Percentiles rank a stretch among this genome's conserved stretches.
These are phyloP conservation scores for Hypolimnas misippus DNA, from an alignment of 2,888 invertebrate genomes.

Conservation along the genomic window DNA sequence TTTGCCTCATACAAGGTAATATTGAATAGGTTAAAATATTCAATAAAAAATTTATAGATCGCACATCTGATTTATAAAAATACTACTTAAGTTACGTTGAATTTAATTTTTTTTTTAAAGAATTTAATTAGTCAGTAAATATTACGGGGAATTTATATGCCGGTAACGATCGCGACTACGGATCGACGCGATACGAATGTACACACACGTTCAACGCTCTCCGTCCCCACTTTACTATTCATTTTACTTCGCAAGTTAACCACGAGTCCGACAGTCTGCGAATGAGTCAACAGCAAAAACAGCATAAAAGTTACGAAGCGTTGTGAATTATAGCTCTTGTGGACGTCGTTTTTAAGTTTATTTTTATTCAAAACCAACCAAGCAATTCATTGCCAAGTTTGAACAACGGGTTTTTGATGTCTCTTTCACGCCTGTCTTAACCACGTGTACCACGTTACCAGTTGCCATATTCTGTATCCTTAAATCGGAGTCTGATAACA, in stretches of 20 bases:
- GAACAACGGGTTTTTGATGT: constrained; percentile 71
- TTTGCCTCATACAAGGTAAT: constrained; percentile 38
- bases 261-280: constrained; percentile 61
- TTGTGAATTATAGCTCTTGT: constrained; percentile 44
- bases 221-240: constrained; percentile 71
- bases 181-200: constrained; percentile 48
- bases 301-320: constrained; percentile 48
- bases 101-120: neutral
- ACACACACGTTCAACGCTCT: constrained; percentile 58
- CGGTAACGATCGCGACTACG: constrained; percentile 58
- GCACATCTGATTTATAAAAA: neutral
- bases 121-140: constrained; percentile 13
- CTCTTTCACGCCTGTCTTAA: constrained; percentile 59
- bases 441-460: constrained; percentile 71
- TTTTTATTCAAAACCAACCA: constrained; percentile 41
- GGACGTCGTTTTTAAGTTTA: constrained; percentile 40
- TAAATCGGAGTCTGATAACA: constrained; percentile 47
- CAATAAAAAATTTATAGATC: constrained; percentile 14
- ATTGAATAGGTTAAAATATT: constrained; percentile 67
- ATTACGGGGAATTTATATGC: constrained; percentile 35
- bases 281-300: constrained; percentile 56
- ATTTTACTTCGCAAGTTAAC: constrained; percentile 65
- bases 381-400: constrained; percentile 78
- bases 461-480: constrained; percentile 54
- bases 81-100: neutral